These are phyloP conservation scores for Syngnathus acus DNA, from an alignment of 2,797 vertebrate species.

Conservation along the genomic window DNA sequence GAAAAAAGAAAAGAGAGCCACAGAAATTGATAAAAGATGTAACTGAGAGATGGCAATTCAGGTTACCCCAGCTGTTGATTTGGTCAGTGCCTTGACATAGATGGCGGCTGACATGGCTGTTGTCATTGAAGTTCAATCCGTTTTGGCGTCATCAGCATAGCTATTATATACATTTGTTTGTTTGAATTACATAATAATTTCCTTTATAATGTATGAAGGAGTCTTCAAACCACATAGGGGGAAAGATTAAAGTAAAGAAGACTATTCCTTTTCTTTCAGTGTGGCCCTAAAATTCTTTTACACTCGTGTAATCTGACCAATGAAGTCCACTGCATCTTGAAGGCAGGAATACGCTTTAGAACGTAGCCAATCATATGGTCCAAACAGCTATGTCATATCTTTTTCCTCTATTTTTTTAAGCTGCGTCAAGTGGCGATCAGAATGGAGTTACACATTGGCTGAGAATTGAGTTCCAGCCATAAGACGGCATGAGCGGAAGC, in stretches of 20 bases:
- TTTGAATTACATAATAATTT: not conserved
- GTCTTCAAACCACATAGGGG: no score
- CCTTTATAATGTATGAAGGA: no score
- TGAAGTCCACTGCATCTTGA: not conserved
- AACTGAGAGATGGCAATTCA: not conserved
- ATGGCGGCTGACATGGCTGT: not conserved
- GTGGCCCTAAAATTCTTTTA: not conserved
- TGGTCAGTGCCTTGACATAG: not conserved
- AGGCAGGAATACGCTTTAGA: not conserved
- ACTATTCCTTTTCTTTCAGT: not conserved
- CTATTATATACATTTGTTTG: not conserved
- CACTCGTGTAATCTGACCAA: not conserved
- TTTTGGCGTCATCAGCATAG: no score
- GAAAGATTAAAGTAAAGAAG: no score
- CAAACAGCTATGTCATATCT: not conserved
- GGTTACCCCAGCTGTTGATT: not conserved
- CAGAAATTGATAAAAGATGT: not conserved
- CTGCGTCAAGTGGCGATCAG: not conserved
- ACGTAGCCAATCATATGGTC: not conserved
- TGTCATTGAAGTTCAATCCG: not conserved
- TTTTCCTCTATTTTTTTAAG: not conserved
- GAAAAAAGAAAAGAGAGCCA: not conserved
- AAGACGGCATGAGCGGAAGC: slow-evolving; percentile 15
- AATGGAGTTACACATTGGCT: slow-evolving; percentile 18
- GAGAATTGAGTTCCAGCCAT: slow-evolving; percentile 13